Base-by-base conservation (phyloP, 2,797 vertebrate genomes). In the Tokudaia tokunoshimensis region DNA sequence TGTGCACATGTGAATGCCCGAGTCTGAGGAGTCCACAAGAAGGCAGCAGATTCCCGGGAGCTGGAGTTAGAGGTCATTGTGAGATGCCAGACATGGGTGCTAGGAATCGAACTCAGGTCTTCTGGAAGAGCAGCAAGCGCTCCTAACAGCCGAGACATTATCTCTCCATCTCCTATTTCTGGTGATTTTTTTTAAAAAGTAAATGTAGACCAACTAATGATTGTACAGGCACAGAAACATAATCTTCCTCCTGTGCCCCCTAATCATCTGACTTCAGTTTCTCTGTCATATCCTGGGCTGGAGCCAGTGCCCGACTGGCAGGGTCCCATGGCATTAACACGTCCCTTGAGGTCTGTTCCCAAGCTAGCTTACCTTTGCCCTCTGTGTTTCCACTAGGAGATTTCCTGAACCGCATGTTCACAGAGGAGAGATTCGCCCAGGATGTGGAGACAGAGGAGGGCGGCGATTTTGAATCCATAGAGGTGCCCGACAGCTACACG, bases 391-490 rank as follows among this genome's bases (percentile, higher is more conserved):
- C 34, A 47, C 11, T 96, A 99, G 99, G 99, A 91, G 99, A 99
- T 95, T 98, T 99, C 70, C 99, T 99, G 97, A 99, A 98, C 70
- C 99, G 99, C 96, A 99, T 99, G 97, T 99, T 99, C 55, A 67
- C 98, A 0, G 99, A 99, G 52, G 98, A 99, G 26, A 98, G 99
- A 91, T 97, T 98, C 41, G 94, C 98, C 59, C 98, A 97, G 84
- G 99, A 99, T 34, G 63, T 91, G 0, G 99, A 99, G 93, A 98
- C 99, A 98, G 99, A 99, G 96, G 98, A 98, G 59, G 98, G 98
- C 94, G 98, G 99, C 75, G 99, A 99, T 97, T 99, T 99, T 86
- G 98, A 99, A 96, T 98, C 98, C 83, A 97, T 99, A 1, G 98
- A 99, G 97, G 98, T 99, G 50, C 98, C 99, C 0, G 98, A 99